Evolutionary conservation across 35 echinoderm and acorn worm genomes (phyloP).

Genomic region (Ophioderma brevispina): DNA sequence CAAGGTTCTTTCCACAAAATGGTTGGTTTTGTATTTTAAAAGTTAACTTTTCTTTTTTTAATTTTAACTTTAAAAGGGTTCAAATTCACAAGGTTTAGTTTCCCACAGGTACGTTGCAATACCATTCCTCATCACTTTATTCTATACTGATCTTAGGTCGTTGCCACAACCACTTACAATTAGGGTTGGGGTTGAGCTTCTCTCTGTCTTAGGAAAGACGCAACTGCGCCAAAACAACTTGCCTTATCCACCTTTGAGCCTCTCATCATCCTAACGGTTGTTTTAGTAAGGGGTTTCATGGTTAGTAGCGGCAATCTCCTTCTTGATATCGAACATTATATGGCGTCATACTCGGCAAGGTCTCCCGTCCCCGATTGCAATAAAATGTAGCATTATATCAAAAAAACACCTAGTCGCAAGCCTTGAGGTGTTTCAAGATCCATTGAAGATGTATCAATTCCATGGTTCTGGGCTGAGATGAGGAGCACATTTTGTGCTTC

Average conservation of each 20-base stretch:
- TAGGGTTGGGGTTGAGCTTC: slow-evolving; percentile 14
- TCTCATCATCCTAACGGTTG: slow-evolving; percentile 6
- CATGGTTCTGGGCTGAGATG: slow-evolving; percentile 6
- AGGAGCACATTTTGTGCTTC: slow-evolving; percentile 17
- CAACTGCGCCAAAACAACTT: slow-evolving; percentile 26
- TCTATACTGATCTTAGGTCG: slow-evolving; percentile 31
- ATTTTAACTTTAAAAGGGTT: not conserved
- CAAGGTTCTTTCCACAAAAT: slow-evolving; percentile 32
- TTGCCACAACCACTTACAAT: slow-evolving; percentile 35
- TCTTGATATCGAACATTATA: not conserved
- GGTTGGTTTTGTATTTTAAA: slow-evolving; percentile 42
- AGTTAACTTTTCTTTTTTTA: too few species aligned
- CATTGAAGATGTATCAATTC: slow-evolving; percentile 25
- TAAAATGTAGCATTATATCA: slow-evolving; percentile 43
- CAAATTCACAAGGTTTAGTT: slow-evolving; percentile 39
- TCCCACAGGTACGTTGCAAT: not conserved
- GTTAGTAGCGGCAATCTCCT: too few species aligned
- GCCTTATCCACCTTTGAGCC: slow-evolving; percentile 8
- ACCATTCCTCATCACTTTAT: not conserved
- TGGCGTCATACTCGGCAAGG: slow-evolving; percentile 1
- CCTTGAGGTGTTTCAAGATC: slow-evolving; percentile 14
- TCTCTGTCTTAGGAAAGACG: not conserved
- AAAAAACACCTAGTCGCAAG: slow-evolving; percentile 28
- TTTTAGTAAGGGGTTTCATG: slow-evolving; percentile 25
- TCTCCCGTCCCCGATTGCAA: slow-evolving; percentile 43